Conservation (phyloP, 1,140 invertebrate species). For the Ceratina australensis region DNA sequence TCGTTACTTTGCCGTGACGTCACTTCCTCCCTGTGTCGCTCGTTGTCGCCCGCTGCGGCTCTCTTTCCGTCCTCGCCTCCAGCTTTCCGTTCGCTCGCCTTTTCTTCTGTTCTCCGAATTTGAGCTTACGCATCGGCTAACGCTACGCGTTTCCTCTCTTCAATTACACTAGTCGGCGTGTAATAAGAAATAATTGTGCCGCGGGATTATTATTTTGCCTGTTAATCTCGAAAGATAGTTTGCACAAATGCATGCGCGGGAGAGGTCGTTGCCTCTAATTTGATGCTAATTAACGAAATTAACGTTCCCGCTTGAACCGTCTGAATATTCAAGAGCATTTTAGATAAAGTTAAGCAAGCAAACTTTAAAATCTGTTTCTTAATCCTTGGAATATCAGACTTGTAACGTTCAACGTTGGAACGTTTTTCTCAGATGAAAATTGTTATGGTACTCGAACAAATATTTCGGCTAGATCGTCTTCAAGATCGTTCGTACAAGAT, state of each 20-base stretch:
- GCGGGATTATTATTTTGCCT: too few relatives aligned
- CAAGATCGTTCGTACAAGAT: background rate
- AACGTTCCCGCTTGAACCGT: too few relatives aligned
- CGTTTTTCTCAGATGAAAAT: background rate
- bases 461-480: background rate
- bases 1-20: conserved; percentile 73
- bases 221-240: too few relatives aligned
- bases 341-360: too few relatives aligned
- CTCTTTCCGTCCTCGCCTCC: conserved; percentile 35
- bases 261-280: too few relatives aligned
- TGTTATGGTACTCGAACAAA: background rate
- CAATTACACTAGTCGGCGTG: too few relatives aligned
- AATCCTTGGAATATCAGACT: too few relatives aligned
- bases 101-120: conserved; percentile 54
- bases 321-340: too few relatives aligned
- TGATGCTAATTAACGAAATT: too few relatives aligned
- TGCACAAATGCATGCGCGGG: too few relatives aligned
- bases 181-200: too few relatives aligned
- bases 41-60: conserved; percentile 30
- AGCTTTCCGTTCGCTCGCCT: conserved; percentile 26
- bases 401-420: background rate
- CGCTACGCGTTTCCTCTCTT: background rate
- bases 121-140: background rate
- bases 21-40: conserved; percentile 68
- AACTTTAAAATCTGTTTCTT: too few relatives aligned